These are phyloP conservation scores for Papilio helenus DNA, from an alignment of 1,140 invertebrate species.

Conservation along the genomic window DNA sequence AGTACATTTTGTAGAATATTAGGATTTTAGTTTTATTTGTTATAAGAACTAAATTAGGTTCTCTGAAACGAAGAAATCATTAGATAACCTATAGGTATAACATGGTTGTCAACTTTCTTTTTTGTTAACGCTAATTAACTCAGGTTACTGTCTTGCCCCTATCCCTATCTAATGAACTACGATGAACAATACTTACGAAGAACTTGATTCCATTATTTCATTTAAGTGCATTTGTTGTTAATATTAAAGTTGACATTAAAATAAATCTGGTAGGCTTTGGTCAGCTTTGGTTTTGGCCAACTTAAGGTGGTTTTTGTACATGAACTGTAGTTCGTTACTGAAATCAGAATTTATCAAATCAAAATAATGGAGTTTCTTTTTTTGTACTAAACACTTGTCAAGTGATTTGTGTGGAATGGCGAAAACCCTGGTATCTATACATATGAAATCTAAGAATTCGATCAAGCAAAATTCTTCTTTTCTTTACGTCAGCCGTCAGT, in stretches of 20 bases:
- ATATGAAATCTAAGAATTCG: not conserved
- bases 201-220: slow-evolving; percentile 52
- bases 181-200: slow-evolving; percentile 51
- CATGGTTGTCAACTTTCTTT: not conserved
- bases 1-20: slow-evolving; percentile 58
- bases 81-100: not conserved
- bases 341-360: not conserved
- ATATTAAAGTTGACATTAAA: slow-evolving; percentile 6
- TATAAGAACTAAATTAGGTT: slow-evolving; percentile 59
- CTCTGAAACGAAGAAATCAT: slow-evolving; percentile 54
- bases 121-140: not conserved
- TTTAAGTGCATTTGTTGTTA: slow-evolving; percentile 7
- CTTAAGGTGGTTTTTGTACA: not conserved
- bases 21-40: slow-evolving; percentile 50
- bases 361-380: not conserved
- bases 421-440: not conserved
- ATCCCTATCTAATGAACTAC: not conserved
- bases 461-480: slow-evolving; percentile 25
- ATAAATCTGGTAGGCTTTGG: slow-evolving; percentile 32
- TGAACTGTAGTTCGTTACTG: not conserved
- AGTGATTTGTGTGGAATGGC: not conserved
- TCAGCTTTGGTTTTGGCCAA: not conserved
- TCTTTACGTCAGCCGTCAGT: slow-evolving; percentile 56
- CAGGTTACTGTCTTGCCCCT: too few species aligned
- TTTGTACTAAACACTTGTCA: not conserved